Conservation (phyloP, 2,888 invertebrate species). For the Amphimallon solstitiale region DNA sequence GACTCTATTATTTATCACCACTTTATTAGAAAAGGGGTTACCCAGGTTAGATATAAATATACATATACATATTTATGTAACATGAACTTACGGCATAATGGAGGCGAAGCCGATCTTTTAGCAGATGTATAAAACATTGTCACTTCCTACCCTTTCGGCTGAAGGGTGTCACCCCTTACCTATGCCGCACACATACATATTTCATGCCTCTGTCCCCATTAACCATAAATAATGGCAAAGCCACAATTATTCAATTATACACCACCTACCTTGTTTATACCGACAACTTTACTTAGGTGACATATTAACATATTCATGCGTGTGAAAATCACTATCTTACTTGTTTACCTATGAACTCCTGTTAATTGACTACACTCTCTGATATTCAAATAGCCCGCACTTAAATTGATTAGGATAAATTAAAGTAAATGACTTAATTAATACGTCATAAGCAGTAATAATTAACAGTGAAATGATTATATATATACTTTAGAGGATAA, state of each 20-base stretch:
- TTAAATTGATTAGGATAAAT: not conserved
- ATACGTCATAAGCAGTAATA: not conserved
- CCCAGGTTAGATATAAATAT: constrained; percentile 8
- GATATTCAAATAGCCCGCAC: constrained; percentile 6
- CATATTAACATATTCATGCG: constrained; percentile 36
- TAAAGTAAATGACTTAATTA: not conserved
- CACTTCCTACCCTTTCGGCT: constrained; percentile 57
- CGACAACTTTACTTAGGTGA: constrained; percentile 35
- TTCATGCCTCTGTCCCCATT: constrained; percentile 57
- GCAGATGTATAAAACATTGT: constrained; percentile 61
- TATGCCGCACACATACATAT: constrained; percentile 56
- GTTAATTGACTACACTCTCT: not conserved
- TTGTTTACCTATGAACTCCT: constrained; percentile 4
- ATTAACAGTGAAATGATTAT: no score
- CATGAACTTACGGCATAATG: constrained; percentile 4
- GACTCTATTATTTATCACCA: constrained; percentile 21
- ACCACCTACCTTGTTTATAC: constrained; percentile 49
- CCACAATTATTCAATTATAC: constrained; percentile 61
- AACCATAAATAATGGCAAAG: constrained; percentile 57
- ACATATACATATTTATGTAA: not conserved
- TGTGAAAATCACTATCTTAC: constrained; percentile 8
- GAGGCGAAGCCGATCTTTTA: constrained; percentile 39
- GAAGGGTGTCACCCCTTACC: constrained; percentile 54
- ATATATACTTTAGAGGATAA: no score
- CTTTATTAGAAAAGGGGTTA: constrained; percentile 31